phyloP scores from a whole-genome alignment of 1,140 invertebrate genomes.

The Trachymyrmex cornetzi region DNA sequence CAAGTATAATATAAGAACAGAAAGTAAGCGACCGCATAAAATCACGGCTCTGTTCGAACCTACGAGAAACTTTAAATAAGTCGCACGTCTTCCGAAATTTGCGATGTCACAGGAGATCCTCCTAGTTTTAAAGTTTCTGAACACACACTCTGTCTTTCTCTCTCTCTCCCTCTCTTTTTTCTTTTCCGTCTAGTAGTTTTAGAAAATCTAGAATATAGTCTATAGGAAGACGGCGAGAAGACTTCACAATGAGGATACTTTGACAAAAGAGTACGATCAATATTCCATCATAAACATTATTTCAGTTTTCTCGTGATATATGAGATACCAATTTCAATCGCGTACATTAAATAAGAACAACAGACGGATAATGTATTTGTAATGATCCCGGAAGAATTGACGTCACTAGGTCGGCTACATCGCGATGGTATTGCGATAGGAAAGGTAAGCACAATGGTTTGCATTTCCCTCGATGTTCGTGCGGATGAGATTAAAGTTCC shows the following conservation, averaged over 20 bases:
- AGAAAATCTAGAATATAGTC: conserved; percentile 19
- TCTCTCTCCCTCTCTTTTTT: no score
- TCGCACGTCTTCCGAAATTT: conserved; percentile 52
- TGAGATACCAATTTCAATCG: not conserved
- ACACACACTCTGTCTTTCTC: not conserved
- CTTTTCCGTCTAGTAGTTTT: not conserved
- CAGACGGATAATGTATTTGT: not conserved
- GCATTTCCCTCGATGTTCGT: not conserved
- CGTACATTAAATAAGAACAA: conserved; percentile 37
- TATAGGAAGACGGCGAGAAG: not conserved
- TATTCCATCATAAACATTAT: conserved; percentile 33
- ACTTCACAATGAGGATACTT: not conserved
- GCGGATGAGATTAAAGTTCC: conserved; percentile 45
- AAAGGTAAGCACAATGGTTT: not conserved
- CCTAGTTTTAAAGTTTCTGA: conserved; percentile 34
- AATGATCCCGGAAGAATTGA: not conserved
- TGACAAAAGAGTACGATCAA: not conserved
- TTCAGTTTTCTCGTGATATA: not conserved
- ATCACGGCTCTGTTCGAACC: conserved; percentile 33
- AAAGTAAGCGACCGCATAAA: conserved; percentile 7
- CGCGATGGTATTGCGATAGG: not conserved
- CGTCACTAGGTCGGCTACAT: not conserved
- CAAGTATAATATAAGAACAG: no score
- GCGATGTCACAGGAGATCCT: conserved; percentile 32
- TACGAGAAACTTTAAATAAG: conserved; percentile 53